Percentiles rank a stretch among this genome's conserved stretches.
Evolutionary conservation across 2,888 invertebrate genomes (phyloP).

Genomic region (Amphipoea lucens): DNA sequence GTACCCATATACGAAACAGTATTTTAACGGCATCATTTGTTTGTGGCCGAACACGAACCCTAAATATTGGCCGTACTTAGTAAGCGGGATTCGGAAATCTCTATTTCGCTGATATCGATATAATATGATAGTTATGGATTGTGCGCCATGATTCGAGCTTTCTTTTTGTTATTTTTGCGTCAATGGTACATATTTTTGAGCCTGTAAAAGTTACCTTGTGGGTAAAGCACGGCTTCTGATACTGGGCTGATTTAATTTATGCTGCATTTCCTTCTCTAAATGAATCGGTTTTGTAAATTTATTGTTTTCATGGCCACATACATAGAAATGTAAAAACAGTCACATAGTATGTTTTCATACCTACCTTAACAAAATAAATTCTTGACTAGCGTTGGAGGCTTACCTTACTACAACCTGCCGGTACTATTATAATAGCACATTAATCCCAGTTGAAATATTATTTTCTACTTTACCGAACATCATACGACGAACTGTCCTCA

Average conservation of each 20-base stretch:
- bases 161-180: constrained; percentile 40
- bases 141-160: constrained; percentile 6
- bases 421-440: background rate
- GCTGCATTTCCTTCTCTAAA: background rate
- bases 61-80: constrained; percentile 56
- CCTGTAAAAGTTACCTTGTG: background rate
- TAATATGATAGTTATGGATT: constrained; percentile 45
- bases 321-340: too few species aligned
- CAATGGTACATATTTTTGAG: constrained; percentile 18
- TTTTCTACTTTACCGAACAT: background rate
- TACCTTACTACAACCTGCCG: too few species aligned
- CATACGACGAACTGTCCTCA: background rate
- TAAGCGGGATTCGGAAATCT: constrained; percentile 51
- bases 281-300: background rate
- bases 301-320: background rate
- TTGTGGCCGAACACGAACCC: constrained; percentile 52
- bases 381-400: background rate
- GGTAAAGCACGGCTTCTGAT: background rate
- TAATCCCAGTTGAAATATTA: background rate
- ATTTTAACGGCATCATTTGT: constrained; percentile 66
- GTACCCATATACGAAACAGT: constrained; percentile 68
- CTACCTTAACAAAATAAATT: background rate
- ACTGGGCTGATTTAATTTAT: background rate
- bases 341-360: background rate
- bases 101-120: constrained; percentile 36